These are phyloP conservation scores for Sesamia inferens DNA, from an alignment of 2,888 invertebrate species.

Conservation along the genomic window DNA sequence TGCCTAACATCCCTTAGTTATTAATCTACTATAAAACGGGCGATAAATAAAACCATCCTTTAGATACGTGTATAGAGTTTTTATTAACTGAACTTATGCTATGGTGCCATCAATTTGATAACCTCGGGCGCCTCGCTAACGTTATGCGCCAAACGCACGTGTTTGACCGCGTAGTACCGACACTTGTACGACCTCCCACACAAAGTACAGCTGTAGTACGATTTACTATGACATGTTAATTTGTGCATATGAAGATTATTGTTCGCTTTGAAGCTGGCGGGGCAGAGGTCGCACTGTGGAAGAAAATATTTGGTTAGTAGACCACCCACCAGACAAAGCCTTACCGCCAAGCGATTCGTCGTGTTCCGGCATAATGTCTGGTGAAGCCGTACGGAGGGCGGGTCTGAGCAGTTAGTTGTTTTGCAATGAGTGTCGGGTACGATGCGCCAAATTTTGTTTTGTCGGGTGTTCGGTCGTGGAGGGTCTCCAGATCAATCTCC, in stretches of 20 bases:
- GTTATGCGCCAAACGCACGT: slow-evolving; percentile 69
- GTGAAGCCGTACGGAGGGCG: no score
- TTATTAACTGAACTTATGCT: neutral
- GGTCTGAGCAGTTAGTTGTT: no score
- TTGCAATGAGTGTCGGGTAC: no score
- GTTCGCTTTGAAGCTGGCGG: slow-evolving; percentile 76
- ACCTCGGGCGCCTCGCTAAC: slow-evolving; percentile 48
- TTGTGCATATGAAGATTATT: slow-evolving; percentile 78
- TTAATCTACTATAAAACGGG: no score
- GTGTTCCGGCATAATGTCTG: no score
- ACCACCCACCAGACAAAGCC: no score
- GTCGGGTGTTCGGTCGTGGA: no score
- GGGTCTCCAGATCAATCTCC: no score
- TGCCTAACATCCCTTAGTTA: no score
- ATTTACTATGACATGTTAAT: slow-evolving; percentile 69
- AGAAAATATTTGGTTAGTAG: neutral
- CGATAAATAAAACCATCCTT: no score
- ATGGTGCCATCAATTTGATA: slow-evolving; percentile 7
- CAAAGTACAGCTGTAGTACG: slow-evolving; percentile 55
- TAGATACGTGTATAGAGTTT: neutral
- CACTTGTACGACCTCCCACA: slow-evolving; percentile 69
- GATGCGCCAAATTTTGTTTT: no score
- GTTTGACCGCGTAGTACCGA: slow-evolving; percentile 73
- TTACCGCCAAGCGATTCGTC: no score
- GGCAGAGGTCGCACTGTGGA: slow-evolving; percentile 77